A percentile compares a stretch with the other conserved stretches of the same genome.
These are phyloP conservation scores for Oreochromis grahami DNA, from an alignment of 2,797 vertebrate genomes.

Conservation along the genomic window DNA sequence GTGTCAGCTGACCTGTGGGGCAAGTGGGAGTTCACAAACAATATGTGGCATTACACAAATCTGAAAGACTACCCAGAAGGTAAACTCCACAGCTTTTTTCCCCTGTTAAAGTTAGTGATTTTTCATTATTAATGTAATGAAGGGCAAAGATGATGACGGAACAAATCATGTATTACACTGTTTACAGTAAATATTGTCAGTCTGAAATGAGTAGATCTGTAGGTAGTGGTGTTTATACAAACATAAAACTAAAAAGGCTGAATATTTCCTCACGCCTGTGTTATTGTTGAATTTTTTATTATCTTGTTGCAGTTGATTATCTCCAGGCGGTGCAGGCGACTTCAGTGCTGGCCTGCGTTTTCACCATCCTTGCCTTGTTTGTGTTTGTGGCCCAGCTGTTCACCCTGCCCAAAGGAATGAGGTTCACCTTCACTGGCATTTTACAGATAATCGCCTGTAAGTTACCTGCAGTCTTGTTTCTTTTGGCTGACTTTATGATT, in stretches of 20 bases:
- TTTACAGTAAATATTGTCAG: not conserved
- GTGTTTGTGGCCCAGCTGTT: conserved; percentile 93
- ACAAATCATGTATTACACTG: not conserved
- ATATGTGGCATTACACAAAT: conserved; percentile 67
- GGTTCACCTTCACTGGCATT: conserved; percentile 89
- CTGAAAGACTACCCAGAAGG: conserved; percentile 61
- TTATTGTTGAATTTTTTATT: not conserved
- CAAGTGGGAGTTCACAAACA: conserved; percentile 51
- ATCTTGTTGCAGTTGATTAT: conserved; percentile 70
- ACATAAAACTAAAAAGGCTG: not conserved
- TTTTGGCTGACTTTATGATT: not conserved
- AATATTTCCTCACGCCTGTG: not conserved
- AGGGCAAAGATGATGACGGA: not conserved
- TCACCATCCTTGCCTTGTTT: conserved; percentile 83
- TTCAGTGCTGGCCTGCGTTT: conserved; percentile 90
- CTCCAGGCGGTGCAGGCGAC: conserved; percentile 88
- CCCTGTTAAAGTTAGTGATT: not conserved
- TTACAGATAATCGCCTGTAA: conserved; percentile 92
- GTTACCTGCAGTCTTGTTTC: conserved; percentile 56
- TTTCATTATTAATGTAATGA: not conserved
- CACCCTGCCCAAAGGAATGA: conserved; percentile 90
- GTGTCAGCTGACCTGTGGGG: conserved; percentile 78
- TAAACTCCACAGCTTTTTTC: conserved; percentile 8
- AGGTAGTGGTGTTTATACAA: not conserved
- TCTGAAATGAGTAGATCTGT: not conserved